Percentiles rank a stretch among this genome's conserved stretches.
These are phyloP conservation scores for Xylota sylvarum DNA, from an alignment of 2,888 invertebrate species.

Conservation along the genomic window DNA sequence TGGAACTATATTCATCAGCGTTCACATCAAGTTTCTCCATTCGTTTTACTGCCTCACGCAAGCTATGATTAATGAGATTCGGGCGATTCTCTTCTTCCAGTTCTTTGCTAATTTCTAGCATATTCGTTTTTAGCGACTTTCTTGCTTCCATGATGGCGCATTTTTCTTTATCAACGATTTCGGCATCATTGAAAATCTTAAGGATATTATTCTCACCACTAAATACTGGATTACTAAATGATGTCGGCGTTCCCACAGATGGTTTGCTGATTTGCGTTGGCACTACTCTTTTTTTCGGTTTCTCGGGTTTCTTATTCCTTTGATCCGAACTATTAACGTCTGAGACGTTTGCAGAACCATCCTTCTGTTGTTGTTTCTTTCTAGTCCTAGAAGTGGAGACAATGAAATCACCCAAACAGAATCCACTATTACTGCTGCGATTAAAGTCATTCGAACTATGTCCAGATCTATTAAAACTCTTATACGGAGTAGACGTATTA, in stretches of 20 bases:
- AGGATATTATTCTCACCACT: slow-evolving; percentile 84
- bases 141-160: slow-evolving; percentile 81
- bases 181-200: slow-evolving; percentile 80
- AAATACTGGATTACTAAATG: slow-evolving; percentile 81
- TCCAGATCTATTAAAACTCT: slow-evolving; percentile 51
- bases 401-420: slow-evolving; percentile 84
- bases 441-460: slow-evolving; percentile 54
- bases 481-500: slow-evolving; percentile 62
- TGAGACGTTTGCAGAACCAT: slow-evolving; percentile 34
- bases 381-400: slow-evolving; percentile 68
- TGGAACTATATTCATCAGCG: neutral
- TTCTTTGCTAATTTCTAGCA: slow-evolving; percentile 81
- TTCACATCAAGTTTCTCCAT: slow-evolving; percentile 54
- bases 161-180: slow-evolving; percentile 81
- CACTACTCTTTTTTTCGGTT: slow-evolving; percentile 83
- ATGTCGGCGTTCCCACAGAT: slow-evolving; percentile 60
- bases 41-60: slow-evolving; percentile 56
- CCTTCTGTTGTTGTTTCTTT: slow-evolving; percentile 62
- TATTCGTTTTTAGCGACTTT: slow-evolving; percentile 80
- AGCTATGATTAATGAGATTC: slow-evolving; percentile 37
- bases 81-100: slow-evolving; percentile 79
- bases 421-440: slow-evolving; percentile 75
- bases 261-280: slow-evolving; percentile 82
- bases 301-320: slow-evolving; percentile 66
- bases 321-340: slow-evolving; percentile 55